These are phyloP conservation scores for Leptoclinus maculatus DNA, from an alignment of 2,797 vertebrate genomes.

Conservation along the genomic window DNA sequence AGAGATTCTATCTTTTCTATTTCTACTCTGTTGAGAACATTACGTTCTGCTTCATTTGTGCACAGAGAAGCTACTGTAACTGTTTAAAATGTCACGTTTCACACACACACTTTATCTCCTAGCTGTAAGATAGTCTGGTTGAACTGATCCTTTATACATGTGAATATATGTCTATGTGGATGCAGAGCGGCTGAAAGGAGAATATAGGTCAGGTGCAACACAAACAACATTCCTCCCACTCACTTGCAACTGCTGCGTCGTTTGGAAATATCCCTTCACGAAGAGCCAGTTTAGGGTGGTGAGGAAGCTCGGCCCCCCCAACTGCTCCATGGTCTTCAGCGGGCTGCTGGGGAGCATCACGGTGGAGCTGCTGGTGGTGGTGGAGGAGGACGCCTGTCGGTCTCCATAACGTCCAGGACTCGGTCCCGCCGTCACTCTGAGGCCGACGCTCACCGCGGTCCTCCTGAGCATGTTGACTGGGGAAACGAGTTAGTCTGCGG, in stretches of 20 bases:
- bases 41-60: too few species aligned
- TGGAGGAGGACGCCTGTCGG: too few species aligned
- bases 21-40: too few species aligned
- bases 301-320: conserved; percentile 77
- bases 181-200: not conserved
- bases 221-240: conserved; percentile 4
- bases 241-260: conserved; percentile 82
- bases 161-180: not conserved
- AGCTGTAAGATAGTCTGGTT: too few species aligned
- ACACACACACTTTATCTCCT: too few species aligned
- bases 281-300: conserved; percentile 82
- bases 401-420: too few species aligned
- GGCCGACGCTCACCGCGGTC: conserved; percentile 10
- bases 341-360: conserved; percentile 23
- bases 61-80: too few species aligned
- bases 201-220: not conserved
- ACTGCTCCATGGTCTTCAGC: conserved; percentile 75
- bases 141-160: not conserved
- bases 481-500: not conserved
- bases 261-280: conserved; percentile 80
- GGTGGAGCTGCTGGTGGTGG: not conserved
- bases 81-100: too few species aligned
- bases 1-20: too few species aligned
- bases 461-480: conserved; percentile 66
- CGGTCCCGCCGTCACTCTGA: not conserved